phyloP scores from a whole-genome alignment of 2,888 invertebrate genomes.

The Urechis unicinctus region DNA sequence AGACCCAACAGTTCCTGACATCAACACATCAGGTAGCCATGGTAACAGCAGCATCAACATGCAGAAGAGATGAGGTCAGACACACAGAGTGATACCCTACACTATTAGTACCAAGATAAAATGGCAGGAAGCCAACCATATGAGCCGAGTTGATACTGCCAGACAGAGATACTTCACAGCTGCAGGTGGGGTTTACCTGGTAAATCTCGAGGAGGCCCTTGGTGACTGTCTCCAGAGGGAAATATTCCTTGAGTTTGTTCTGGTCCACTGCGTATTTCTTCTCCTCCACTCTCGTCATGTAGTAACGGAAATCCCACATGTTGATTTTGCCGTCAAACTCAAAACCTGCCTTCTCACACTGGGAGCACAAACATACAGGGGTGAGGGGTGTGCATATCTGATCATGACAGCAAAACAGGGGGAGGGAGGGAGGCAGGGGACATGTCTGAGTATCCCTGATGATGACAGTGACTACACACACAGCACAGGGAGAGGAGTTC shows the following conservation, averaged over 20 bases:
- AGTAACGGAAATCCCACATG: slow-evolving; percentile 53
- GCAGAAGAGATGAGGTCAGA: too few relatives aligned
- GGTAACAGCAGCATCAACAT: too few relatives aligned
- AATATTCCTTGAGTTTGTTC: slow-evolving; percentile 52
- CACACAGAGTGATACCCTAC: neutral
- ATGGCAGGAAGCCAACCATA: neutral
- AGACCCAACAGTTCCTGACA: slow-evolving; percentile 47
- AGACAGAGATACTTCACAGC: neutral
- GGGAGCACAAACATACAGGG: slow-evolving; percentile 4
- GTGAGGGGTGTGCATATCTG: neutral
- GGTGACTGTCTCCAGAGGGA: slow-evolving; percentile 53
- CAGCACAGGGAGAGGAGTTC: too few relatives aligned
- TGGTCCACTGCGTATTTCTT: slow-evolving; percentile 53
- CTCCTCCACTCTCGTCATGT: slow-evolving; percentile 52
- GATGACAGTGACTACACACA: too few relatives aligned
- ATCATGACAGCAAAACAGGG: too few relatives aligned
- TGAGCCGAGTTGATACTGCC: neutral
- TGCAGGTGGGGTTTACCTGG: slow-evolving; percentile 37
- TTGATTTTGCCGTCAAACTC: slow-evolving; percentile 50
- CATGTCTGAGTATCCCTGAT: too few relatives aligned
- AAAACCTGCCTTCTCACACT: slow-evolving; percentile 50
- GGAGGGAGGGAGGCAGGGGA: too few relatives aligned
- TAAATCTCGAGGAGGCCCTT: slow-evolving; percentile 53
- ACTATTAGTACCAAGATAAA: neutral
- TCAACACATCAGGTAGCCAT: neutral